Evolutionary conservation across 2,797 vertebrate genomes (phyloP), one percentile per base, ranked within the genome.

Genomic region (Sebastes jordani): DNA sequence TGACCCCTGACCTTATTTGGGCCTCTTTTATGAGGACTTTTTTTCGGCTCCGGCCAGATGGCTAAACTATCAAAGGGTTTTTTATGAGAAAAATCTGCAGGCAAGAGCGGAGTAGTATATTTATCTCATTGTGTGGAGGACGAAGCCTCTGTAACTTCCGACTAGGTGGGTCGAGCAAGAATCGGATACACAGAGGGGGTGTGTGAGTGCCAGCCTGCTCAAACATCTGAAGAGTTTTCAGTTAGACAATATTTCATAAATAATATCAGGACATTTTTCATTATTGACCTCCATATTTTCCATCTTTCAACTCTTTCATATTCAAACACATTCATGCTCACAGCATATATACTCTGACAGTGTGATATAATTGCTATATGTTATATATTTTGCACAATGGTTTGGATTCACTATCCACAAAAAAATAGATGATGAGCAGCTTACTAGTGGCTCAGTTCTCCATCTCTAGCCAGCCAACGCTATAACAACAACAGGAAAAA

Each of bases 71-170:
- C 97, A 99, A 98, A 99, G 97, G 91, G 92, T 84, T 90, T 93
- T 99, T 99, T 98, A 98, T 98, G 97, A 97, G 97, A 95, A 97
- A 97, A 98, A 98, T 97, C 96, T 97, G 97, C 96, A 96, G 96
- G 96, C 95, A 94, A 95, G 91, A 95, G 95, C 25, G 7, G 68
- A 86, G 91, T 80, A 88, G 93, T 95, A 91, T 95, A 94, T 96
- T 93, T 95, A 90, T 95, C 89, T 94, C 90, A 94, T 93, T 96
- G 94, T 94, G 91, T 86, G 84, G 64, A 85, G 75, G 77, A 71
- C 27, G 70, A 61, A 90, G 84, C 81, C 78, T 85, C 82, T 75
- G 84, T 85, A 70, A 84, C 83, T 88, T 85, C 90, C 62, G 77
- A 86, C 83, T 77, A 55, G 71, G 64, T 80, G 77, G 73, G 74